Percentiles rank a stretch among this genome's conserved stretches.
phyloP scores from a whole-genome alignment of 2,113 vertebrate genomes.

The Barnardius zonarius region DNA sequence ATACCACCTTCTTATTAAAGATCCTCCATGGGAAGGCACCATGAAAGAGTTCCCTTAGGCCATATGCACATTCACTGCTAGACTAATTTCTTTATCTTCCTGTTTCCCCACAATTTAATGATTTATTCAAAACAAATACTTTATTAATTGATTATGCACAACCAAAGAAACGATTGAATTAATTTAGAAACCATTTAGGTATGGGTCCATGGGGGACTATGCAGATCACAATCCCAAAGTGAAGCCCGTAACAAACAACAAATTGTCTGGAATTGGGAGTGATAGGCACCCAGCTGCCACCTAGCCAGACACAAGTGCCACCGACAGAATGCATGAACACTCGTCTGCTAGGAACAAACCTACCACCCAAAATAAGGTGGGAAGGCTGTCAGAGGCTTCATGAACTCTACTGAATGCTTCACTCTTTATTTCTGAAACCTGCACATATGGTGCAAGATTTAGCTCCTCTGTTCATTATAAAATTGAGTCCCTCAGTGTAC shows the following conservation, averaged over 20 bases:
- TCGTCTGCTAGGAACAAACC: not conserved
- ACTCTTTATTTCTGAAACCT: not conserved
- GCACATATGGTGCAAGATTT: not conserved
- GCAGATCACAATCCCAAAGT: not conserved
- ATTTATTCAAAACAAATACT: not conserved
- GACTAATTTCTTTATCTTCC: not conserved
- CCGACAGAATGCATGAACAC: not conserved
- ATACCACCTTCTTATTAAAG: not conserved
- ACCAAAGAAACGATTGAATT: not conserved
- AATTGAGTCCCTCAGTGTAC: not conserved
- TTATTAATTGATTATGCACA: constrained; percentile 19
- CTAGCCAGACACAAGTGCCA: not conserved
- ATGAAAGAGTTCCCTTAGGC: not conserved
- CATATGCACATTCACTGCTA: not conserved
- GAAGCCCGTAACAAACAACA: not conserved
- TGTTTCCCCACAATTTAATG: not conserved
- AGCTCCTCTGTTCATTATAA: not conserved
- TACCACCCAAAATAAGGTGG: not conserved
- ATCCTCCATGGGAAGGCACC: not conserved
- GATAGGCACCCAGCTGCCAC: not conserved
- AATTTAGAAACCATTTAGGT: not conserved
- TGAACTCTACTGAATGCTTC: not conserved
- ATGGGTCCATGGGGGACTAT: not conserved
- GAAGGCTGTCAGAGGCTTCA: not conserved
- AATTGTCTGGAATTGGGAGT: not conserved